Base-by-base conservation (phyloP, 2,797 vertebrate species). In the Uromys caudimaculatus region DNA sequence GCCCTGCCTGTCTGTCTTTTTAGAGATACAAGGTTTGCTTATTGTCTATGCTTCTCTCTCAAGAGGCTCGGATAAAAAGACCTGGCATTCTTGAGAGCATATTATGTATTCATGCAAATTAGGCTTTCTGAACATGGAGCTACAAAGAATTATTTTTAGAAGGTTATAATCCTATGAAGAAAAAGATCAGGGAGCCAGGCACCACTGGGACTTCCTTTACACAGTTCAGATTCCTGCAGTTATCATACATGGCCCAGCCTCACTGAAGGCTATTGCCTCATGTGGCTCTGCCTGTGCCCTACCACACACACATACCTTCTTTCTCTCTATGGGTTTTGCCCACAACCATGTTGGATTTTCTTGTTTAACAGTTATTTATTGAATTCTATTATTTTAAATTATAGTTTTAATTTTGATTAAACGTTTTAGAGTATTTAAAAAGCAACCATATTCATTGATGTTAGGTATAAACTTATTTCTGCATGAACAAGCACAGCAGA, bases 141-240 rank as follows among this genome's bases (percentile, higher is more conserved):
- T 97, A 98, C 97, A 97, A 96, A 97, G 50, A 96, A 83, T 92
- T 96, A 97, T 96, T 97, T 97, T 98, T 83, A 97, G 94, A 95
- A 97, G 91, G 77, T 88, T 75, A 84, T n/a, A 83, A 97, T 77
- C 93, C 79, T 93, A 84, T 73, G 91, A 97, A 96, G 78, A 97
- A 89, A 98, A 97, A 95, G 29, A 35, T 56, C 91, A 84, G 84
- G 89, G 29, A 73, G 85, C 85, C 89, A 94, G 86, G 84, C 81
- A 88, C 94, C 85, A 86, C 79, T 92, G 91, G 85, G 89, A 90
- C 81, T 95, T 24, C 9, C 62, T n/a, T 83, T 62, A 95, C 69
- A 90, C 69, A 16, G 0, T 87, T 58, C 91, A 93, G 94, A 81
- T 67, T 89, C 83, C 92, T 83, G 81, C 67, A 94, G 91, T 90